Base-by-base conservation (phyloP, 2,113 vertebrate genomes). In the Ardeotis arabs region DNA sequence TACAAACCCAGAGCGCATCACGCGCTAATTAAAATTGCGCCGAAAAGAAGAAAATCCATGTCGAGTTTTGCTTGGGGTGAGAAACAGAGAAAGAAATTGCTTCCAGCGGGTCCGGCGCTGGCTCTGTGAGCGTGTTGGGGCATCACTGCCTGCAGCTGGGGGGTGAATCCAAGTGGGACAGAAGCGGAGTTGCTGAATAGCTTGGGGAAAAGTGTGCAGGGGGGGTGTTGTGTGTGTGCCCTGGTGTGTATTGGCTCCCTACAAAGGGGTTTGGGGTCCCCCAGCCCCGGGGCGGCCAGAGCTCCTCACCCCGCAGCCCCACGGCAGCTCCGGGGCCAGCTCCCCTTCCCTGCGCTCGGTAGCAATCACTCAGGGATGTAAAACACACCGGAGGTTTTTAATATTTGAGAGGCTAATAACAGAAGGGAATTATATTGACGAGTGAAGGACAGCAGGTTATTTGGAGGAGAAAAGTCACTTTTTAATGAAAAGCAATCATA, bases 1-100 rank as follows among this genome's bases (percentile, higher is more conserved):
- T 96, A 93, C 95, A 96, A 96, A 72, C 53, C 60, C 74, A 37
- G 64, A 93, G 76, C 29, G 86, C 90, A 90, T 87, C 86, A 68
- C 11, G 45, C 58, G 12, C 81, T 95, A 92, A 97, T 96, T 96
- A 96, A 96, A 97, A 92, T 84, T 58, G 84, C 52, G 55, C 69
- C 41, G 55, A 62, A 87, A 90, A 66, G 28, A 87, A 62, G 84
- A 84, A 93, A 94, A 92, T 55, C 90, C 72, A 56, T 15, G 4
- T n/a, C 0, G 6, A 64, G 39, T 91, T 94, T 86, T 90, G 35
- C 72, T 74, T 44, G 44, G 79, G 45, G 49, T 81, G 92, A 93
- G 69, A 70, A 92, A 86, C 4, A 5, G 58, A 76, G 66, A 60
- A 83, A 92, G 56, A 84, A 68, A 78, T 64, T 83, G 75, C 66